A percentile compares a stretch with the other conserved stretches of the same genome.
These are phyloP conservation scores for Chalcis sispes DNA, from an alignment of 2,888 invertebrate genomes.

Conservation along the genomic window DNA sequence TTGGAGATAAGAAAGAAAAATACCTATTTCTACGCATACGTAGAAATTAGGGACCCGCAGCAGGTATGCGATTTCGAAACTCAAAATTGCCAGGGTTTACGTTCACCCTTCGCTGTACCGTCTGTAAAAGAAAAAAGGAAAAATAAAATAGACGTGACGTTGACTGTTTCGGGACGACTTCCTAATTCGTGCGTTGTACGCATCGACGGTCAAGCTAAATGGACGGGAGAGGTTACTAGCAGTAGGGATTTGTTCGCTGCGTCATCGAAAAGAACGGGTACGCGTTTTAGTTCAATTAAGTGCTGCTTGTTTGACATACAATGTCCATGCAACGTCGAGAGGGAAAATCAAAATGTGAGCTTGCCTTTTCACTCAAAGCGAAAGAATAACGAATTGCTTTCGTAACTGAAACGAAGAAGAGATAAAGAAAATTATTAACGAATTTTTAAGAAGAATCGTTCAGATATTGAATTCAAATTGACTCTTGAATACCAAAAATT, in stretches of 20 bases:
- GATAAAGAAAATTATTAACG: too few relatives aligned
- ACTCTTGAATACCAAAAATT: too few relatives aligned
- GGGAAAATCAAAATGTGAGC: not conserved
- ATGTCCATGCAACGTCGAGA: constrained; percentile 4
- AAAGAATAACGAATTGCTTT: not conserved
- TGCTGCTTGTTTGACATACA: constrained; percentile 16
- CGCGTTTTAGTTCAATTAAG: constrained; percentile 31
- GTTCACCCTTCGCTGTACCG: not conserved
- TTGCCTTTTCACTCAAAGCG: not conserved
- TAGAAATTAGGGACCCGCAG: constrained; percentile 13
- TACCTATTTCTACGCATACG: not conserved
- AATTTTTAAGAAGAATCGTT: too few relatives aligned
- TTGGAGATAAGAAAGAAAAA: not conserved
- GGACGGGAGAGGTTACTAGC: not conserved
- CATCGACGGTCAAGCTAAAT: constrained; percentile 6
- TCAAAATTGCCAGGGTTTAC: constrained; percentile 29
- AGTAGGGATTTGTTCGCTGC: constrained; percentile 21
- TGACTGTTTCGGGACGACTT: not conserved
- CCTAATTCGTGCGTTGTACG: constrained; percentile 22
- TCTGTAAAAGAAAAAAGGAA: not conserved
- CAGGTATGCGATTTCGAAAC: constrained; percentile 16
- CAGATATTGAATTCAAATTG: too few relatives aligned
- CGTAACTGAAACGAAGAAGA: not conserved
- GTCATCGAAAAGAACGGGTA: constrained; percentile 46
- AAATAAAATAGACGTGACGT: too few relatives aligned